Base-by-base conservation (phyloP, 35 echinoderm and acorn worm genomes). In the Ophiothrix spiculata region DNA sequence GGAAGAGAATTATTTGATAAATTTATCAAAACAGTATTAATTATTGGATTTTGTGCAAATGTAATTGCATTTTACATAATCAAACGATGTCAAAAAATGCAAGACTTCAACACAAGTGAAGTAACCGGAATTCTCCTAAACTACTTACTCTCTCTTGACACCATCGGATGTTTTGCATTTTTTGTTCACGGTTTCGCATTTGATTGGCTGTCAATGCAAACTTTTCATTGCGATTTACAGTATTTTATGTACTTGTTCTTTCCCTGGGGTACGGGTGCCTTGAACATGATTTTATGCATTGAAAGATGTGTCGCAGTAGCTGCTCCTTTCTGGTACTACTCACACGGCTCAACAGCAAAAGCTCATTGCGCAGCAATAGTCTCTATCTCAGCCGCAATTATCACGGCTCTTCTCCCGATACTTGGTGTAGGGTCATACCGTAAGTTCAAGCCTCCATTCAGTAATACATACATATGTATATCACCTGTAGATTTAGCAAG, bases 31-130 rank as follows among this genome's bases (percentile, higher is more conserved):
- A n/a, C n/a, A n/a, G n/a, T n/a, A n/a, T 25, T 69, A 2, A 2
- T 69, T n/a, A 69, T n/a, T 28, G 60, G 60, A 25, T 69, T 69
- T n/a, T 69, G 60, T 69, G 60, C 60, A 15, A 69, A 69, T n/a
- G 29, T 69, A 15, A 15, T 69, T 15, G 60, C 60, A 2, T n/a
- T 69, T 12, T 69, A 15, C 3, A 69, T 69, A 15, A 69, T 69
- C 3, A 10, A n/a, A n/a, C 17, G 25, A 25, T 69, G 60, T 28
- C 10, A 69, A 69, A 69, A 69, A 4, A 69, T 69, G 60, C 17
- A 25, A n/a, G 23, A 69, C 29, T 69, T 69, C 29, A 69, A 69
- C 60, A 69, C 60, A 25, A 69, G 29, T 69, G 60, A 69, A 28
- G 23, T 69, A 6, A 69, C 60, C 1, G 60, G 60, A 2, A 69